Percentiles rank a stretch among this genome's conserved stretches.
Conservation (phyloP, 1,140 invertebrate genomes). For the Druon quercuslanigerum region DNA sequence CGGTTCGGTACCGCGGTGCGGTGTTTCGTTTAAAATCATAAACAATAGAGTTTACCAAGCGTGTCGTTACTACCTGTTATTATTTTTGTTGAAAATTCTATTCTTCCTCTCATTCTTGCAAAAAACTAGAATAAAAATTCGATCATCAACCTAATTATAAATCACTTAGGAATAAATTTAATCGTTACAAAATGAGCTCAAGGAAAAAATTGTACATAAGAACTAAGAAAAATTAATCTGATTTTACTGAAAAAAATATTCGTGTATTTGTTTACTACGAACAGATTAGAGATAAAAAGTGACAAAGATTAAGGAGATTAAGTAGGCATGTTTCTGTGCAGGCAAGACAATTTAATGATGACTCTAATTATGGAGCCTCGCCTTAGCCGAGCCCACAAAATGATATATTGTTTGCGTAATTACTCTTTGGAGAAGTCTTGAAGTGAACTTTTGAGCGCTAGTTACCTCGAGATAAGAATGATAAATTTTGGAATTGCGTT, state of each 20-base stretch:
- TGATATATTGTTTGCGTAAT: slow-evolving; percentile 47
- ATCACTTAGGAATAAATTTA: no score
- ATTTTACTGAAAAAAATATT: no score
- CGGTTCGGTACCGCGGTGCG: not conserved
- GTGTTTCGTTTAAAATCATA: not conserved
- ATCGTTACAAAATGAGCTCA: no score
- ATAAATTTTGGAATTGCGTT: not conserved
- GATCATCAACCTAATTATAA: no score
- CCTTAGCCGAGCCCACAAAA: slow-evolving; percentile 50
- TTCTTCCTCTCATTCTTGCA: not conserved
- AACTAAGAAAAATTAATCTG: no score
- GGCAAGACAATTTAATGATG: slow-evolving; percentile 14
- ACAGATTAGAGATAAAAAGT: not conserved
- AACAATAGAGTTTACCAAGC: not conserved
- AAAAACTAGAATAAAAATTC: not conserved
- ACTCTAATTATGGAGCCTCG: slow-evolving; percentile 40
- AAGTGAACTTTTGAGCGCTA: slow-evolving; percentile 6
- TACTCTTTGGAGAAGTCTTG: slow-evolving; percentile 32
- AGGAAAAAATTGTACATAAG: no score
- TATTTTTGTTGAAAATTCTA: slow-evolving; percentile 13
- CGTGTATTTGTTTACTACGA: not conserved
- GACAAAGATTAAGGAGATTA: not conserved
- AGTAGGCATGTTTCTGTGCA: not conserved
- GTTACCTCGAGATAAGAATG: not conserved
- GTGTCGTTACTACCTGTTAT: not conserved